phyloP scores from a whole-genome alignment of 2,888 invertebrate species.

The Monochamus alternatus region DNA sequence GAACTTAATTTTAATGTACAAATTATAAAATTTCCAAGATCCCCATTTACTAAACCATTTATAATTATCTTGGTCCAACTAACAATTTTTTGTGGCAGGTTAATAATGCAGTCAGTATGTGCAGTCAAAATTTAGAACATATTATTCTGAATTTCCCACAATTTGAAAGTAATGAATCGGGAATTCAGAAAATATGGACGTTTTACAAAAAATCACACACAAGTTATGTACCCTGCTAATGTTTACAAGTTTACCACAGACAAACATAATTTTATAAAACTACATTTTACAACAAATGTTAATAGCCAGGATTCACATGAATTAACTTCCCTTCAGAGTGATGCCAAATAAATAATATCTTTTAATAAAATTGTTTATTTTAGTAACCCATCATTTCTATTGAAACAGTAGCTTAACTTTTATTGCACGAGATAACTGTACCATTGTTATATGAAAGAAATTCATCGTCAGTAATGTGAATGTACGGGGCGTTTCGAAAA shows the following conservation, averaged over 20 bases:
- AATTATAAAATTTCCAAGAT: constrained; percentile 24
- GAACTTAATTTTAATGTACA: neutral
- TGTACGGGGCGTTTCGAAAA: no score
- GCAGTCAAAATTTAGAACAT: constrained; percentile 64
- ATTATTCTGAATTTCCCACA: constrained; percentile 61
- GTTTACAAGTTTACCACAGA: constrained; percentile 57
- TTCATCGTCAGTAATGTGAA: no score
- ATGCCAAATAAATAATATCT: neutral
- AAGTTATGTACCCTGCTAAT: constrained; percentile 66
- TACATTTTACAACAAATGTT: constrained; percentile 27
- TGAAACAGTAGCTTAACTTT: no score
- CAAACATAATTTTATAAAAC: constrained; percentile 39
- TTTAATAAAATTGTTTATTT: no score
- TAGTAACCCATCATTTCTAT: no score
- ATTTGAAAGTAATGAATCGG: constrained; percentile 36
- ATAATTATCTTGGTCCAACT: constrained; percentile 65
- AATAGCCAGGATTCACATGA: constrained; percentile 27
- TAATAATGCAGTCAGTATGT: constrained; percentile 65
- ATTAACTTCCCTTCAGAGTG: neutral
- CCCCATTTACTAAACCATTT: constrained; percentile 50
- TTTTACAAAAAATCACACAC: constrained; percentile 63
- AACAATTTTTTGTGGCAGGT: constrained; percentile 66
- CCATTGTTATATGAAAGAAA: no score
- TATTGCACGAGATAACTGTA: no score
- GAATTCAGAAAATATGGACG: constrained; percentile 65